Base-by-base conservation (phyloP, 2,888 invertebrate genomes). In the Empis livida region DNA sequence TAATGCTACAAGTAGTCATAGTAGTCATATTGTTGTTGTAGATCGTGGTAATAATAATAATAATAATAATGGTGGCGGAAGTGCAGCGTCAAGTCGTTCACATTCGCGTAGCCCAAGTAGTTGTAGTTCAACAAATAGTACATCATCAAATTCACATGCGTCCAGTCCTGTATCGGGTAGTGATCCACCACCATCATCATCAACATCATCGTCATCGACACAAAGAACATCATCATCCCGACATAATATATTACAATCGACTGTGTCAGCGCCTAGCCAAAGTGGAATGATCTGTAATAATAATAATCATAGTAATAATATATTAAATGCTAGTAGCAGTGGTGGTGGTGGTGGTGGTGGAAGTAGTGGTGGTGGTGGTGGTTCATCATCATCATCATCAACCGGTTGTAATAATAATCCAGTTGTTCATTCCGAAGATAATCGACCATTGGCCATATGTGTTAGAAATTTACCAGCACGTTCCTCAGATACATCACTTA, bases 401-500 rank as follows among this genome's bases (percentile, higher is more conserved):
- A 59, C 49, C 49, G 59, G 60, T 27, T 61, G 59, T 51, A 62
- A 61, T 49, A 62, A 59, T 55, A 69, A 68, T 61, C 68, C 68
- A 44, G 66, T 68, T 56, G 69, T 69, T 53, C 69, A 69, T 63
- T 68, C 70, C 59, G 70, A 69, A 59, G 70, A 70, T 56, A 75
- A 82, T 59, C 77, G 89, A 62, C 89, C 90, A 50, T 71, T 90
- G 60, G 91, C 90, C 54, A 90, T 92, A 65, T 90, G 91, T 73
- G 91, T 93, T 58, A 79, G 87, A 62, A 92, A 92, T 73, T 75
- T 93, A 62, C 92, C 92, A 54, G 80, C 85, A 53, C 78, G 92
- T 60, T 92, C 91, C 60, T 81, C 84, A 67, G 95, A 95, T 71
- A 91, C 92, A 59, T 94, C 93, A 61, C 75, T 96, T 59, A 92